Percentiles rank a stretch among this genome's conserved stretches.
These are phyloP conservation scores for Opisthocomus hoazin DNA, from an alignment of 2,113 vertebrate genomes.

Conservation along the genomic window DNA sequence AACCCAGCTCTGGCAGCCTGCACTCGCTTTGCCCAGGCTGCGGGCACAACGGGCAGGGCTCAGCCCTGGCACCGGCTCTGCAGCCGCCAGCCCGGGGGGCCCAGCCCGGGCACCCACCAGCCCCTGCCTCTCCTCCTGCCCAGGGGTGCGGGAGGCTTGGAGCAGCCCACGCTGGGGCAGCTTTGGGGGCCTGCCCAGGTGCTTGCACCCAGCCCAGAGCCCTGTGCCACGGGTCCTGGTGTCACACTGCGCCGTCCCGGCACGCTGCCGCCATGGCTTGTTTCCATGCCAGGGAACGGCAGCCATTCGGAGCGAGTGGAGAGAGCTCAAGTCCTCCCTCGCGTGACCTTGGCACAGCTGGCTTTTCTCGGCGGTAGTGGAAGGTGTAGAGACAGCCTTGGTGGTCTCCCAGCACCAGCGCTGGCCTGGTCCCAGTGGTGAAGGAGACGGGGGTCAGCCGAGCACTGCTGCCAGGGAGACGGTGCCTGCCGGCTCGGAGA, in stretches of 20 bases:
- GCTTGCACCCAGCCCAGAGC: background rate
- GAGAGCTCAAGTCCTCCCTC: background rate
- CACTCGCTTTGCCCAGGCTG: fast-evolving
- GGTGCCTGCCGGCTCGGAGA: background rate
- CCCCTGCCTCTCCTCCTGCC: background rate
- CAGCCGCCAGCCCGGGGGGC: background rate
- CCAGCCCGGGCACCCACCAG: background rate
- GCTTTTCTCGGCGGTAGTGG: background rate
- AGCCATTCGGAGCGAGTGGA: background rate
- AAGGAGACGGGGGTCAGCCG: background rate
- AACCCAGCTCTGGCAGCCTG: fast-evolving
- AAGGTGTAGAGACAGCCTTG: background rate
- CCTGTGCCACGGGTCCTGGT: background rate
- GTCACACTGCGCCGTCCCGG: background rate
- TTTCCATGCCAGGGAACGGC: background rate
- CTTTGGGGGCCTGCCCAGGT: background rate
- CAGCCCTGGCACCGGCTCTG: background rate
- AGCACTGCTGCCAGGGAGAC: background rate
- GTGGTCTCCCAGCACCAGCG: background rate
- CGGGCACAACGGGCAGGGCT: background rate
- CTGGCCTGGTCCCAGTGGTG: no score
- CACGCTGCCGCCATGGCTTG: fast-evolving
- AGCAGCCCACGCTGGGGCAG: background rate
- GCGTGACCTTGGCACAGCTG: background rate
- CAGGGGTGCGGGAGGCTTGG: background rate